These are phyloP conservation scores for Tetrao urogallus DNA, from an alignment of 2,113 vertebrate species.

Conservation along the genomic window DNA sequence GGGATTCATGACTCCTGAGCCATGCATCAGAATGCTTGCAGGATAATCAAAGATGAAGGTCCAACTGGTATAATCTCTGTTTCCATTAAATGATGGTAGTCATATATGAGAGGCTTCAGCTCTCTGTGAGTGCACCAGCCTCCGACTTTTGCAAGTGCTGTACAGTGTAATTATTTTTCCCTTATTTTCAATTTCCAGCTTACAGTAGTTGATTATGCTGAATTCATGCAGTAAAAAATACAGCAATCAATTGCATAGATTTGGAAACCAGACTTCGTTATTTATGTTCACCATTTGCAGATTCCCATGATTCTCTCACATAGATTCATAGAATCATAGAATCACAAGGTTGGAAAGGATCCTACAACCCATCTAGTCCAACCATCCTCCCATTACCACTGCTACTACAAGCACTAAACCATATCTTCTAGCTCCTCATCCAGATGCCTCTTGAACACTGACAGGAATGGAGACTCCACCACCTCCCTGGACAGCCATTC, in stretches of 20 bases:
- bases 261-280: constrained; percentile 16
- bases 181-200: neutral
- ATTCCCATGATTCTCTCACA: constrained; percentile 14
- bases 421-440: too few species aligned
- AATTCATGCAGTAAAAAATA: constrained; percentile 33
- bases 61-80: neutral
- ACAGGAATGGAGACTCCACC: too few species aligned
- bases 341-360: too few species aligned
- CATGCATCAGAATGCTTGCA: neutral
- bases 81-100: neutral
- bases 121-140: neutral
- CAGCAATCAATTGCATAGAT: neutral
- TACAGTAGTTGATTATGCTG: neutral
- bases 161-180: neutral
- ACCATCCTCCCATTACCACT: too few species aligned
- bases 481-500: too few species aligned
- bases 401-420: too few species aligned
- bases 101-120: neutral
- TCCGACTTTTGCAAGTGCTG: neutral
- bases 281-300: neutral
- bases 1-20: neutral
- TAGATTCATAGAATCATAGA: too few species aligned
- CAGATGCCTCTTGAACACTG: too few species aligned
- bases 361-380: too few species aligned
- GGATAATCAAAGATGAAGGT: neutral